Evolutionary conservation across 1,140 invertebrate genomes (phyloP), one percentile per base, ranked within the genome.

Genomic region (Caenorhabditis briggsae): DNA sequence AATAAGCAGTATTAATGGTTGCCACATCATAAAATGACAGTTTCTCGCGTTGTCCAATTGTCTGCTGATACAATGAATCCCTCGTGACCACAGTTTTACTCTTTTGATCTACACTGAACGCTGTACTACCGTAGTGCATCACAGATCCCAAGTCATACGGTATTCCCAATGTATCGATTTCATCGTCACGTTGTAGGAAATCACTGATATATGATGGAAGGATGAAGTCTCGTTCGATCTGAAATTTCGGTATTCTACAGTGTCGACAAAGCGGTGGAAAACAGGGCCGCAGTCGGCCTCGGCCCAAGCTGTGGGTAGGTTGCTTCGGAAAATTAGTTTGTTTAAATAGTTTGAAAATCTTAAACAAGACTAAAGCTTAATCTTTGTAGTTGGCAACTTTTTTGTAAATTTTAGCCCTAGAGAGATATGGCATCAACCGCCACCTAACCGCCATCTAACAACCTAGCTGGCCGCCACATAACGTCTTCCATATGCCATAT

Each of bases 121-220:
- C 91, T 23, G 88, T 93, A 18, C 93, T 88, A 11, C 93, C 93
- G 88, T 94, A 94, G 89, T 94, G 93, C 93, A 94, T 93, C n/a
- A 93, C 92, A 7, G 93, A 93, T 25, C 92, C 91, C 18, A 92
- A 89, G 59, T 61, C 83, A 41, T 86, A 86, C 23, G 85, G 85
- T 59, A 86, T 70, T 6, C 84, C 61, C 11, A 90, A 56, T 53
- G 82, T 48, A 9, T 61, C 78, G 46, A 88, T 83, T 16, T 65
- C 46, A 41, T 88, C 83, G 85, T 86, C 89, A 43, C 90, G 82
- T 53, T 86, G 90, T 55, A 91, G 86, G 74, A 92, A 92, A 82
- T 92, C 91, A 59, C 64, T 61, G 58, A 91, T 90, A 65, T 91
- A 92, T 16, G 90, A 86, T 11, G 89, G 89, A 14, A 92, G 78